Percentiles rank a stretch among this genome's conserved stretches.
Evolutionary conservation across 2,888 invertebrate genomes (phyloP).

Genomic region (Entomobrya multifasciata): DNA sequence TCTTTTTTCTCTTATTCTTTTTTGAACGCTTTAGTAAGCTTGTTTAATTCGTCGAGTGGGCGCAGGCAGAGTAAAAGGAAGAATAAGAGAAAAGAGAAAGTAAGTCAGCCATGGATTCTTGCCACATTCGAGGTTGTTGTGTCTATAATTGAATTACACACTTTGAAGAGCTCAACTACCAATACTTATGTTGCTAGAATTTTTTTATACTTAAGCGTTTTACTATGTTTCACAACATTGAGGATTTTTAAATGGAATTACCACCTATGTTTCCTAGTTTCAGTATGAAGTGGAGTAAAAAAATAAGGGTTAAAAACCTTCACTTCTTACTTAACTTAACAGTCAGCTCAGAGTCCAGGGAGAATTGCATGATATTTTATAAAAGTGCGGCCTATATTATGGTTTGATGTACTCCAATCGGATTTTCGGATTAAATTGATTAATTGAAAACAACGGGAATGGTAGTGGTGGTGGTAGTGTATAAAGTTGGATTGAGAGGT

Average conservation of each 20-base stretch:
- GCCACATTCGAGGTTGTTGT: slow-evolving; percentile 60
- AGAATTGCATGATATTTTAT: no score
- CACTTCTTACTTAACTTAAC: slow-evolving; percentile 6
- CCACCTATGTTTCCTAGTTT: no score
- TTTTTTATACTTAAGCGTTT: not conserved
- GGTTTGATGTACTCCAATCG: slow-evolving; percentile 65
- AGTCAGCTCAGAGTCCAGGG: not conserved
- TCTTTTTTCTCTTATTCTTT: slow-evolving; percentile 7
- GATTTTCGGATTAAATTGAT: slow-evolving; percentile 74
- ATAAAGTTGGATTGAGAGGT: not conserved
- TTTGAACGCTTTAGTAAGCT: no score
- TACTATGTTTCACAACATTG: not conserved
- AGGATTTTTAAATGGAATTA: not conserved
- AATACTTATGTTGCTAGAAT: slow-evolving; percentile 33
- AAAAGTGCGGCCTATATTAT: slow-evolving; percentile 43
- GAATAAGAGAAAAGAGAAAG: slow-evolving; percentile 19
- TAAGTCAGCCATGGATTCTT: slow-evolving; percentile 59
- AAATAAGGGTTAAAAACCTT: slow-evolving; percentile 30
- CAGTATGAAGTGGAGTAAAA: not conserved
- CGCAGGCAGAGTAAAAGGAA: slow-evolving; percentile 14
- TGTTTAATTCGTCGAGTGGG: not conserved
- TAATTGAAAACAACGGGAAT: slow-evolving; percentile 73
- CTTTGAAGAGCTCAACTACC: slow-evolving; percentile 36
- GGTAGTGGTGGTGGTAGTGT: not conserved
- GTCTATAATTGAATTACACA: slow-evolving; percentile 64